Conservation (phyloP, 2,888 invertebrate species). For the Caenorhabditis sp. region DNA sequence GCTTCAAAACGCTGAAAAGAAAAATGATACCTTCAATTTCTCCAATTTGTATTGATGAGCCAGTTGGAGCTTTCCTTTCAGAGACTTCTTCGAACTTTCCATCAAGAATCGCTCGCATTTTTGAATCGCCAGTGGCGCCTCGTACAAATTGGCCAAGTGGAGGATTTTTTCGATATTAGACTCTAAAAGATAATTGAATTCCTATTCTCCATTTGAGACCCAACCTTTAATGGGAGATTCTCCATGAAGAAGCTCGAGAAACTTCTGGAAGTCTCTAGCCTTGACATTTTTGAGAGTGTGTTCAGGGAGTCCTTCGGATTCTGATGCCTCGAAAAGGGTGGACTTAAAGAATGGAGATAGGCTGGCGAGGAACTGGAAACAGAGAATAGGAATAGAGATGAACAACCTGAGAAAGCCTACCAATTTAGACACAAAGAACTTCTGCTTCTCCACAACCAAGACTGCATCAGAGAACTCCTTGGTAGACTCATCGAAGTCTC, state of each 20-base stretch:
- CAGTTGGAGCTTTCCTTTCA: too few relatives aligned
- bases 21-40: too few relatives aligned
- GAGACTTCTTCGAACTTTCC: too few relatives aligned
- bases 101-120: too few relatives aligned
- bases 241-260: conserved; percentile 1
- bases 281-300: background rate
- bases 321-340: background rate
- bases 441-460: background rate
- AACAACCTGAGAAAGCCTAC: too few relatives aligned
- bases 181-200: too few relatives aligned
- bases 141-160: too few relatives aligned
- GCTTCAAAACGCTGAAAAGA: too few relatives aligned
- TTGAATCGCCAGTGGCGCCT: too few relatives aligned
- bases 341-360: background rate
- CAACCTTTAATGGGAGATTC: background rate
- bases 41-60: too few relatives aligned
- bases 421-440: background rate
- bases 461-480: background rate
- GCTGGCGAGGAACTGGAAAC: background rate
- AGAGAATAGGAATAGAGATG: too few relatives aligned
- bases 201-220: background rate
- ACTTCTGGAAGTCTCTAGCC: background rate
- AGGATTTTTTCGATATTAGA: too few relatives aligned
- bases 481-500: background rate
- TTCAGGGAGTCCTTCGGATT: background rate